Evolutionary conservation across 2,888 invertebrate genomes (phyloP), one percentile per base, ranked within the genome.

Genomic region (Choristoneura rosaceana): DNA sequence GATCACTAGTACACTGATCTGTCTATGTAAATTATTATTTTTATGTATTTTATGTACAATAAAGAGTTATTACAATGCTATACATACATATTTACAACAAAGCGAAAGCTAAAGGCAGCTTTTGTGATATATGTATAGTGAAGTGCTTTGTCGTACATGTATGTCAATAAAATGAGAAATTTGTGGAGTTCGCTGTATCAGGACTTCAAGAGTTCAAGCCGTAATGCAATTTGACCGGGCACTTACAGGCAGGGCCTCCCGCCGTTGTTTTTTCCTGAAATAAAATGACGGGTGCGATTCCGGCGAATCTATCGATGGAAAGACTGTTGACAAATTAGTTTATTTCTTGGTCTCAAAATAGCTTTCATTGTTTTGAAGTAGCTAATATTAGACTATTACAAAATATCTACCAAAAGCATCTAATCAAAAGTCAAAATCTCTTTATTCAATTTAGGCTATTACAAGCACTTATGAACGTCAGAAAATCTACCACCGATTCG

Each of bases 191-290:
- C 38, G n/a, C 55, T 67, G 34, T 50, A 10, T 33, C 65, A 10
- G 14, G 9, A 17, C 15, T 52, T 17, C 15, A 52, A 9, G 52
- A 17, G 52, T 52, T 17, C 15, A 52, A 9, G 52, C 15, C n/a
- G 59, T 70, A 71, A 71, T 66, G 12, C 61, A 71, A 71, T 71
- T 71, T 45, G n/a, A 34, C 14, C 15, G 61, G 59, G 61, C 66
- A 66, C 66, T 71, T 66, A 66, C 34, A 43, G n/a, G 8, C 15
- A 33, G 43, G 34, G n/a, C n/a, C 43, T n/a, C n/a, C n/a, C n/a
- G n/a, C n/a, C 25, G 52, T 25, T 34, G 61, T 41, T 17, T 33
- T 25, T 61, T 62, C 55, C 61, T 43, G 45, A 62, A 67, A 45
- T 55, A 45, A 55, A 45, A 62, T 45, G 62, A 62, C 45, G 45